phyloP scores from a whole-genome alignment of 2,888 invertebrate genomes.

The Ceraclea dissimilis region DNA sequence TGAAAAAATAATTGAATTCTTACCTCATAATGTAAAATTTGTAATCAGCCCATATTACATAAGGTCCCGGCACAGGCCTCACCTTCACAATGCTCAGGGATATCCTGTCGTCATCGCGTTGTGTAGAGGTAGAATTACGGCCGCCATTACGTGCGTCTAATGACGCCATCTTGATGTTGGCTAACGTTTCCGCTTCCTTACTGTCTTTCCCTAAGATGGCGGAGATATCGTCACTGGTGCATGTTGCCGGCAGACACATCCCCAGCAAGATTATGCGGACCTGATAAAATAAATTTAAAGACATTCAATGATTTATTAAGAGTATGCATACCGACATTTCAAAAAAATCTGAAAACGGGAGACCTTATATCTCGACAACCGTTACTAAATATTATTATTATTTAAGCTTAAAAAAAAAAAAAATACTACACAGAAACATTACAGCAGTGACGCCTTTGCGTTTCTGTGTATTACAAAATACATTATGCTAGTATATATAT shows the following conservation, averaged over 20 bases:
- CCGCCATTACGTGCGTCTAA: conserved; percentile 19
- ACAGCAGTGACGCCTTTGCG: too few relatives aligned
- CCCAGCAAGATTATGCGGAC: conserved; percentile 63
- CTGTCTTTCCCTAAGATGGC: conserved; percentile 35
- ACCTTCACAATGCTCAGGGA: conserved; percentile 51
- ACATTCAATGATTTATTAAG: too few relatives aligned
- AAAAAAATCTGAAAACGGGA: too few relatives aligned
- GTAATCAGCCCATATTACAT: conserved; percentile 53
- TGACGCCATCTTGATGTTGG: conserved; percentile 4
- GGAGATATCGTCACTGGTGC: conserved; percentile 49
- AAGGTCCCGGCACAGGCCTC: conserved; percentile 62
- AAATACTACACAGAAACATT: too few relatives aligned
- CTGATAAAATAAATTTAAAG: conserved; percentile 45
- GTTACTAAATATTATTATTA: too few relatives aligned
- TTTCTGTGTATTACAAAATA: too few relatives aligned
- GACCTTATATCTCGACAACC: too few relatives aligned
- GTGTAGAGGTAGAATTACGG: conserved; percentile 29
- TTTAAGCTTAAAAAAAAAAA: too few relatives aligned
- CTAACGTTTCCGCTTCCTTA: conserved; percentile 32
- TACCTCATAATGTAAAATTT: conserved; percentile 51
- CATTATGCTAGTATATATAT: too few relatives aligned
- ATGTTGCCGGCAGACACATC: conserved; percentile 66
- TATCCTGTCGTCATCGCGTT: conserved; percentile 26
- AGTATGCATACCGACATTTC: too few relatives aligned
- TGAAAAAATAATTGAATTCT: neutral